phyloP scores from a whole-genome alignment of 1,140 invertebrate species.

The Zaprionus camerounensis region DNA sequence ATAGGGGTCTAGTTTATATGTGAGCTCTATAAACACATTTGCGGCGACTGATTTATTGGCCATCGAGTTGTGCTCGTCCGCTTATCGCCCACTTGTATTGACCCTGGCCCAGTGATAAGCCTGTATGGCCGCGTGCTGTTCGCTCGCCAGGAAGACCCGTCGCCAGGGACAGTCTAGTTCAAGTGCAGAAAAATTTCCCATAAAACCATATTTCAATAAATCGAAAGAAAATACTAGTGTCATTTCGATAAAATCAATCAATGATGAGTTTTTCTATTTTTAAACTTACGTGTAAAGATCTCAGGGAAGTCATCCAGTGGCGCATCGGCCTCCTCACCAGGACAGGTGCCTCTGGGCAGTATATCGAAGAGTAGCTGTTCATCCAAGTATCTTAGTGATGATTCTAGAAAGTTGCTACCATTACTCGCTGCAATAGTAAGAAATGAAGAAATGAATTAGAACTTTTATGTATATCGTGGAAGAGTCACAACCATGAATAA shows the following conservation, averaged over 20 bases:
- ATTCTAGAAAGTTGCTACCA: conserved; percentile 57
- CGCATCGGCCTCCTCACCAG: conserved; percentile 53
- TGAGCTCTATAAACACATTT: conserved; percentile 15
- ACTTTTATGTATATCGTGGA: not conserved
- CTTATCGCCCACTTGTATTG: conserved; percentile 45
- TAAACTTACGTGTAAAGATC: conserved; percentile 69
- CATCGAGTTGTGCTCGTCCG: conserved; percentile 38
- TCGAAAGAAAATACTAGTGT: not conserved
- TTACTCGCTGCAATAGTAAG: conserved; percentile 40
- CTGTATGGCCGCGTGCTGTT: conserved; percentile 1
- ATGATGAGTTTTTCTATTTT: not conserved
- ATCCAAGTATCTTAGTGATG: conserved; percentile 66
- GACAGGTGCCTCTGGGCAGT: conserved; percentile 61
- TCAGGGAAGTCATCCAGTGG: conserved; percentile 78
- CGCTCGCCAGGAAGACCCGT: conserved; percentile 54
- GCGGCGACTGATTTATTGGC: conserved; percentile 63
- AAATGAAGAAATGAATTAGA: not conserved
- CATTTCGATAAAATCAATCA: conserved; percentile 13
- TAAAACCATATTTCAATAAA: not conserved
- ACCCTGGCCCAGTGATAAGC: conserved; percentile 54
- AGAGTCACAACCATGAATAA: conserved; percentile 1
- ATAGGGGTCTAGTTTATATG: conserved; percentile 15
- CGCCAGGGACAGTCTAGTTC: conserved; percentile 42
- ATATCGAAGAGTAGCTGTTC: conserved; percentile 62
- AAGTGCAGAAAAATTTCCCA: conserved; percentile 22